Percentiles rank a stretch among this genome's conserved stretches.
Conservation (phyloP, 92 coral and sea anemone genomes). For the Actinernus sp. region DNA sequence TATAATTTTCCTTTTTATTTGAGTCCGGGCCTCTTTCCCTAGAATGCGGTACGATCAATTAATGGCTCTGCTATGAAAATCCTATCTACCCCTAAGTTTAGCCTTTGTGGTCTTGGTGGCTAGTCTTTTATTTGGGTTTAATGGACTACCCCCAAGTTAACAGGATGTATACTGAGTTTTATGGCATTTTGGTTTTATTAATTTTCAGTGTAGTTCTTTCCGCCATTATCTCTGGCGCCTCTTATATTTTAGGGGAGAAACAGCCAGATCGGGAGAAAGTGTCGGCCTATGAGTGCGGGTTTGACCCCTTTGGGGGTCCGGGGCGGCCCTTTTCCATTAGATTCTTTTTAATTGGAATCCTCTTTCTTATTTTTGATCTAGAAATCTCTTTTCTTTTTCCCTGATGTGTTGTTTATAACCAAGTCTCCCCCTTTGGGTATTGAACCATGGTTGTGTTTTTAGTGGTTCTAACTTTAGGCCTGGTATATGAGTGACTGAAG, state of each 20-base stretch:
- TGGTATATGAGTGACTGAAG: conserved; percentile 71
- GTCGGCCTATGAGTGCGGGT: conserved; percentile 85
- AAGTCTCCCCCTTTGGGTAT: conserved; percentile 71
- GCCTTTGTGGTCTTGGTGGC: conserved; percentile 75
- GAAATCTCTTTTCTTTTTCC: conserved; percentile 80
- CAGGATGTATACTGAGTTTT: conserved; percentile 51
- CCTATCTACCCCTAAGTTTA: conserved; percentile 82
- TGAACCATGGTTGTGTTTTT: conserved; percentile 77
- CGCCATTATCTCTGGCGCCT: conserved; percentile 75
- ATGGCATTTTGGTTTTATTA: conserved; percentile 62
- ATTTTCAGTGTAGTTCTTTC: conserved; percentile 72
- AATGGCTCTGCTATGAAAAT: conserved; percentile 81
- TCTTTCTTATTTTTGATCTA: conserved; percentile 78
- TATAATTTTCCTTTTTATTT: conserved; percentile 75
- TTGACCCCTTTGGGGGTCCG: conserved; percentile 71
- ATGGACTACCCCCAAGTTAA: conserved; percentile 75
- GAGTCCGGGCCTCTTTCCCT: conserved; percentile 84
- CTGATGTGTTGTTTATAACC: conserved; percentile 73
- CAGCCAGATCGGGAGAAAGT: conserved; percentile 85
- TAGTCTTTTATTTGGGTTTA: conserved; percentile 71
- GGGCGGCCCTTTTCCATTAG: conserved; percentile 84
- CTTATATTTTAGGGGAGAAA: conserved; percentile 78
- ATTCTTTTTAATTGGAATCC: conserved; percentile 77
- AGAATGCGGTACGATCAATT: conserved; percentile 87
- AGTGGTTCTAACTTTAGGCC: conserved; percentile 59